Conservation (phyloP, 2,888 invertebrate genomes). For the Andrena praecox region DNA sequence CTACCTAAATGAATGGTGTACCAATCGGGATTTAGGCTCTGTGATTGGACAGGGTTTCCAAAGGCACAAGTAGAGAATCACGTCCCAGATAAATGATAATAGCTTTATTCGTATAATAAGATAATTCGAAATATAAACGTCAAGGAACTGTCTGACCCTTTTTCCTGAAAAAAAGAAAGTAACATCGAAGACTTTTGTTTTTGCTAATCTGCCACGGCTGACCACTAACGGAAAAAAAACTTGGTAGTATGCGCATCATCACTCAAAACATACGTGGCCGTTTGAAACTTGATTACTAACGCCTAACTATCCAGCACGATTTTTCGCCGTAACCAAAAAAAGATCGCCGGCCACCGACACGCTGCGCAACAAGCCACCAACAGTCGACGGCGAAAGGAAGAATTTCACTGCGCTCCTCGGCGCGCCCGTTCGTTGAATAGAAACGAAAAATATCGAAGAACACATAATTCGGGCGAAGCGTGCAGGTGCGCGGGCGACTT, state of each 20-base stretch:
- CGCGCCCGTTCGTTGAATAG: not conserved
- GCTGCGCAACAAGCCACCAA: not conserved
- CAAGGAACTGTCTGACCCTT: slow-evolving; percentile 82
- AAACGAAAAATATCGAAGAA: slow-evolving; percentile 19
- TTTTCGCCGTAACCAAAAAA: slow-evolving; percentile 39
- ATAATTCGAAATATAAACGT: slow-evolving; percentile 82
- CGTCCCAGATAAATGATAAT: slow-evolving; percentile 72
- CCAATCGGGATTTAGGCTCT: not conserved
- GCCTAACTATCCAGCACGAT: slow-evolving; percentile 50
- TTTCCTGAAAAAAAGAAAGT: slow-evolving; percentile 76
- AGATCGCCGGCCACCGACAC: slow-evolving; percentile 37
- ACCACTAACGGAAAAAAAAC: slow-evolving; percentile 42
- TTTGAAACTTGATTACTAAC: slow-evolving; percentile 44
- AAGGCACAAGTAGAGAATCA: not conserved
- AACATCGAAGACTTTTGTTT: slow-evolving; percentile 67
- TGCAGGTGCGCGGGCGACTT: slow-evolving; percentile 30
- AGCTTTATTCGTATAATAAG: slow-evolving; percentile 82
- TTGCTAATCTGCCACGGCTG: slow-evolving; percentile 23
- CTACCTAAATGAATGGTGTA: no score
- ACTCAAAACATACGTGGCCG: slow-evolving; percentile 37
- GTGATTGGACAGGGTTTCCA: not conserved
- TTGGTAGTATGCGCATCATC: slow-evolving; percentile 35
- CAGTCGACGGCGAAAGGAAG: not conserved
- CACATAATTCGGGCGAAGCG: slow-evolving; percentile 14
- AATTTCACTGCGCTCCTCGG: not conserved